Base-by-base conservation (phyloP, 2,888 invertebrate species). In the Cylindroiulus punctatus region DNA sequence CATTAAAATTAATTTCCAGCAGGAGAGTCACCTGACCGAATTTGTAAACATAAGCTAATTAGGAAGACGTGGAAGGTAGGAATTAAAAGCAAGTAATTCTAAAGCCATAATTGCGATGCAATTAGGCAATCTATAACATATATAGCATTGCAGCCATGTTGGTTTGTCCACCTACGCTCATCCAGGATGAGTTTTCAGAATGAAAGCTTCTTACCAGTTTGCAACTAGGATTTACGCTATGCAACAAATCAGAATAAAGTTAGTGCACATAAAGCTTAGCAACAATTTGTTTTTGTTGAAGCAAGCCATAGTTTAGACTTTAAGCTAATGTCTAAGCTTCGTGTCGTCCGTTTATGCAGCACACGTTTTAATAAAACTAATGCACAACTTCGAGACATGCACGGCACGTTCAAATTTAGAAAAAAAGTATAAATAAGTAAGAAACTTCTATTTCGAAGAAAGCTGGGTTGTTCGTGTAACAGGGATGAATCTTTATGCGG, bases 361-460 rank as follows among this genome's bases (percentile, higher is more conserved):
- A 76, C 22, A 65, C 36, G 30, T 76, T 76, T 76, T 76, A 76
- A 76, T 76, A 76, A 76, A 22, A 65, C 22, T 65, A 65, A 65
- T 65, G 65, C 65, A 26, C 22, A 65, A 14, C 76, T 76, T 26
- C 8, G 26, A 65, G 26, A 4, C 65, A 10, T 8, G 22, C 22
- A 65, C 65, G 26, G 26, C 26, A 76, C 76, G 26, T 76, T 26
- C 76, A 76, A 30, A 76, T 76, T 76, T 76, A 76, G 30, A 22
- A 30, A 3, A 76, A 76, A 76, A 76, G 30, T 76, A 76, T 30
- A 30, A 76, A 76, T 76, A 76, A 76, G 76, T 76, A 30, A 76
- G 30, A 76, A 76, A 76, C 1, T 30, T 76, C 26, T 65, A 26
- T 65, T 65, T 65, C 8, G 26, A 30, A 14, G 30, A 30, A 76